Evolutionary conservation across 2,113 vertebrate species (phyloP).

Genomic region (Megaceryle torquata): DNA sequence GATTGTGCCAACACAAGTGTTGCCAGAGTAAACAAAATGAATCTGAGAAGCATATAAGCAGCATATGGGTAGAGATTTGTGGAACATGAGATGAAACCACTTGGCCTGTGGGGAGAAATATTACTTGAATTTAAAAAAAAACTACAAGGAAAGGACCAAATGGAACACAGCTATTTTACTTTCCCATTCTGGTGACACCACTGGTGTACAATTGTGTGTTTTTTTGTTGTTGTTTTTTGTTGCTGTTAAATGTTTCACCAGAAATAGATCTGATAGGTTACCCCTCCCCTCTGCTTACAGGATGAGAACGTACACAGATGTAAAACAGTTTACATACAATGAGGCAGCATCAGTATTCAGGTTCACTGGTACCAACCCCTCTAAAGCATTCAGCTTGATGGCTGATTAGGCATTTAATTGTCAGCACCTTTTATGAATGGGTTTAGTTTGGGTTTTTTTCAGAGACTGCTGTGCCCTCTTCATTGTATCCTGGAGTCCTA

Average conservation of each 20-base stretch:
- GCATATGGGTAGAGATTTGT: background rate
- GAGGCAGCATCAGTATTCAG: background rate
- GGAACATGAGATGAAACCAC: background rate
- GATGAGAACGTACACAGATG: background rate
- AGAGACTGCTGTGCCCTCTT: background rate
- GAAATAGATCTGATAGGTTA: background rate
- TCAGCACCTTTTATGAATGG: background rate
- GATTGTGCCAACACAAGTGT: background rate
- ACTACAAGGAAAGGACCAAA: background rate
- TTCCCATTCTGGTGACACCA: background rate
- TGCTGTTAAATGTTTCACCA: background rate
- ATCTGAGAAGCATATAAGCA: background rate
- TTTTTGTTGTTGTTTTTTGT: background rate
- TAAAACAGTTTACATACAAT: background rate
- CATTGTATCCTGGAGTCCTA: background rate
- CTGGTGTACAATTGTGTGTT: background rate
- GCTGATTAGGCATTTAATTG: conserved; percentile 25
- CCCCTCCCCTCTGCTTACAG: background rate
- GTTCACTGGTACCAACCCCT: background rate
- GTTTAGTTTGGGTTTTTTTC: background rate
- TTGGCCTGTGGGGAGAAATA: background rate
- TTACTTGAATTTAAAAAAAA: background rate
- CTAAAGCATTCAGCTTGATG: background rate
- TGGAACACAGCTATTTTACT: background rate
- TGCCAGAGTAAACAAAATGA: background rate